These are phyloP conservation scores for Vidua macroura DNA, from an alignment of 2,113 vertebrate genomes.

Conservation along the genomic window DNA sequence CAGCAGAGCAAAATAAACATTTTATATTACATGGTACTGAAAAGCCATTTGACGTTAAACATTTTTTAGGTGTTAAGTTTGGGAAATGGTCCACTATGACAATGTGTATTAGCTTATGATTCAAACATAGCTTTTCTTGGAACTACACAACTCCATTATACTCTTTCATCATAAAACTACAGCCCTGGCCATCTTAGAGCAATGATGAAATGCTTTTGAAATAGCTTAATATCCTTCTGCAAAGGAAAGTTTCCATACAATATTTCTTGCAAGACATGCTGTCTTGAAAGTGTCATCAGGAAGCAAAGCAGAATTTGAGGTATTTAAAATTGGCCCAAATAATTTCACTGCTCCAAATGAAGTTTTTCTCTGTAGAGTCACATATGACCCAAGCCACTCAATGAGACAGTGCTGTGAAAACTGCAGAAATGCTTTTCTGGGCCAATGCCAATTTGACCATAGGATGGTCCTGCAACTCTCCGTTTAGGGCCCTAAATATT, in stretches of 20 bases:
- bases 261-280: not conserved
- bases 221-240: not conserved
- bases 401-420: not conserved
- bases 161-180: not conserved
- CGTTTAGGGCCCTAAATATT: not conserved
- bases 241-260: not conserved
- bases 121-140: not conserved
- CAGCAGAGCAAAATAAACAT: not conserved
- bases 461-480: not conserved
- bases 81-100: not conserved
- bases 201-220: not conserved
- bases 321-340: not conserved
- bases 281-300: not conserved
- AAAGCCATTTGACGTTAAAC: not conserved
- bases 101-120: not conserved
- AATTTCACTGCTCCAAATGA: not conserved
- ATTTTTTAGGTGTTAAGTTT: not conserved
- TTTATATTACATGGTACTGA: not conserved
- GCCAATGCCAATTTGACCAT: not conserved
- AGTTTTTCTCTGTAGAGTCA: not conserved
- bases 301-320: not conserved
- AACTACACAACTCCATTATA: not conserved
- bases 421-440: not conserved
- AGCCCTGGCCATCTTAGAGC: not conserved
- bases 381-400: not conserved